These are phyloP conservation scores for Sardina pilchardus DNA, from an alignment of 2,113 vertebrate genomes.

Conservation along the genomic window DNA sequence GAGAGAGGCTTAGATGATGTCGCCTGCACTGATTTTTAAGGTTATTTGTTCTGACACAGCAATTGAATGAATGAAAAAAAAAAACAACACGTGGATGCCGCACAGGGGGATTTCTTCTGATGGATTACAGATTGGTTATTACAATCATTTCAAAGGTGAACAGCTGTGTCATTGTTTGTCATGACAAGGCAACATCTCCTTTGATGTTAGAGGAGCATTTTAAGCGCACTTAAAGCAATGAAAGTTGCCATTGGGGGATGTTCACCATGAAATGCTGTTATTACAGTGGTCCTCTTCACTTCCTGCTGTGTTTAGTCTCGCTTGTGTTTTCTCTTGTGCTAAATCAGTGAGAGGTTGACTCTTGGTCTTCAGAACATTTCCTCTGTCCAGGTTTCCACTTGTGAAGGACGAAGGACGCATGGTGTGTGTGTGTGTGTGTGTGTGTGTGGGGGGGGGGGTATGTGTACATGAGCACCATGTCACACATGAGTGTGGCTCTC, in stretches of 20 bases:
- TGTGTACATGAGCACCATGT: neutral
- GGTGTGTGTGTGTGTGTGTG: neutral
- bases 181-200: neutral
- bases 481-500: neutral
- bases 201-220: neutral
- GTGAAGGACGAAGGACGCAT: neutral
- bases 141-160: neutral
- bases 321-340: neutral
- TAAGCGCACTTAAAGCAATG: neutral
- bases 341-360: neutral
- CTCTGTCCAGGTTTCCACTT: neutral
- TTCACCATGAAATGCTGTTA: neutral
- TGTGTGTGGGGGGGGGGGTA: too few relatives aligned
- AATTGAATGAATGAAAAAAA: neutral
- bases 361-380: neutral
- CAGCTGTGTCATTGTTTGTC: neutral
- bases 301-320: neutral
- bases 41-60: constrained; percentile 6
- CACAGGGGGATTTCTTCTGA: neutral
- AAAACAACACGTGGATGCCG: neutral
- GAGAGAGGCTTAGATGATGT: neutral
- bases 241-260: neutral
- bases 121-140: constrained; percentile 7
- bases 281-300: neutral
- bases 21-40: neutral